Conservation (phyloP, 2,797 vertebrate genomes). For the Microctenopoma steveboyesi region DNA sequence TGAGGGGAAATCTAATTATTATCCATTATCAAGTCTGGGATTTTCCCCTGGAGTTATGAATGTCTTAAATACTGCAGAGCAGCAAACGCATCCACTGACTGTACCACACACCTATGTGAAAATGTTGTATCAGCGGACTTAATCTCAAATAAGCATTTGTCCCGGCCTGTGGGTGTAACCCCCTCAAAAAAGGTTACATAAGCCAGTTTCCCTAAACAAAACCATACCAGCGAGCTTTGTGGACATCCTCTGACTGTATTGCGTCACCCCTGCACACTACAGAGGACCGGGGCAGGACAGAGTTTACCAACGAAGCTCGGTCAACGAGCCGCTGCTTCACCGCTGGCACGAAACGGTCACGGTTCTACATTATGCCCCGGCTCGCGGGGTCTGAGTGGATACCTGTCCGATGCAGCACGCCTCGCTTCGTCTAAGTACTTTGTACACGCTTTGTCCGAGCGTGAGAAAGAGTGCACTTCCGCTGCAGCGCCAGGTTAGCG, state of each 20-base stretch:
- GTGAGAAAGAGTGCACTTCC: background rate
- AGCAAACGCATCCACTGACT: constrained; percentile 40
- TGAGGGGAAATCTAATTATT: no score
- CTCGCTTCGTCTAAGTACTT: background rate
- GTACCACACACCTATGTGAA: constrained; percentile 39
- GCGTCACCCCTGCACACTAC: constrained; percentile 66
- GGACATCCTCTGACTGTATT: constrained; percentile 60
- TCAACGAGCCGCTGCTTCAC: fast-evolving
- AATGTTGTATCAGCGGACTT: constrained; percentile 15
- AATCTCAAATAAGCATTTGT: constrained; percentile 19
- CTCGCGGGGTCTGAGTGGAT: no score
- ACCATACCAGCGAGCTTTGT: constrained; percentile 5
- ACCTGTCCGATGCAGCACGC: constrained; percentile 6
- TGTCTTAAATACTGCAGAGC: constrained; percentile 43
- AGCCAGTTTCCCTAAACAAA: constrained; percentile 15
- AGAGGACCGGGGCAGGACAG: background rate
- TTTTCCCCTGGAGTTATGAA: background rate
- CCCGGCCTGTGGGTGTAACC: background rate
- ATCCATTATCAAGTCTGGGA: no score
- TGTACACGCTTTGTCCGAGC: background rate
- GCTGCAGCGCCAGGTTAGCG: no score
- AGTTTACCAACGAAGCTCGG: background rate
- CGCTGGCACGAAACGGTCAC: background rate
- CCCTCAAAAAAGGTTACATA: constrained; percentile 31
- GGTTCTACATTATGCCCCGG: background rate